phyloP scores from a whole-genome alignment of 2,113 vertebrate species.

The Tragulus kanchil region DNA sequence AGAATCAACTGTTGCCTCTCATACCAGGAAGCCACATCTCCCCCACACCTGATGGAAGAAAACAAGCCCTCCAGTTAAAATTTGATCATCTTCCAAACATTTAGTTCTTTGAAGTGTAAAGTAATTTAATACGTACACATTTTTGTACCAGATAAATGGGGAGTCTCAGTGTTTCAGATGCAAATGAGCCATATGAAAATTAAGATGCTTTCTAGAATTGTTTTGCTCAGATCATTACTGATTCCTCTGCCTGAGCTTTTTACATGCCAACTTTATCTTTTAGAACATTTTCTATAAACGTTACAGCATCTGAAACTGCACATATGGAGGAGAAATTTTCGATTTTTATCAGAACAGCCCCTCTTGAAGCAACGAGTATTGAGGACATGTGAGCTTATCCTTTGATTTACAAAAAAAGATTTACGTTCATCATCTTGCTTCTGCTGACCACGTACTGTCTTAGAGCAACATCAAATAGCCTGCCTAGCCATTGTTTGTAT shows the following conservation, averaged over 20 bases:
- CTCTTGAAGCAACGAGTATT: neutral
- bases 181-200: conserved; percentile 73
- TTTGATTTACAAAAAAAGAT: conserved; percentile 32
- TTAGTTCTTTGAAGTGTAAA: conserved; percentile 77
- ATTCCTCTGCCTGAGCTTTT: conserved; percentile 56
- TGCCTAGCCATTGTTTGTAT: neutral
- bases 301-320: conserved; percentile 43
- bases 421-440: conserved; percentile 5
- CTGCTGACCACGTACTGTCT: neutral
- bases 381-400: conserved; percentile 1
- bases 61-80: conserved; percentile 82
- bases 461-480: neutral
- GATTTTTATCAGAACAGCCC: conserved; percentile 48
- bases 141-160: conserved; percentile 64
- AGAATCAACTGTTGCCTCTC: conserved; percentile 85
- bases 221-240: conserved; percentile 58
- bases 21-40: conserved; percentile 84
- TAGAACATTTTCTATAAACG: conserved; percentile 69
- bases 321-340: conserved; percentile 60
- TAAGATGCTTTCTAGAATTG: conserved; percentile 71
- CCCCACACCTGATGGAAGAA: conserved; percentile 85
- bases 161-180: conserved; percentile 71
- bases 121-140: conserved; percentile 66
- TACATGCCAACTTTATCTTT: conserved; percentile 65
- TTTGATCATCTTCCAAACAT: conserved; percentile 86